Evolutionary conservation across 2,797 vertebrate species (phyloP).

Genomic region (Scomberomorus guttatus): DNA sequence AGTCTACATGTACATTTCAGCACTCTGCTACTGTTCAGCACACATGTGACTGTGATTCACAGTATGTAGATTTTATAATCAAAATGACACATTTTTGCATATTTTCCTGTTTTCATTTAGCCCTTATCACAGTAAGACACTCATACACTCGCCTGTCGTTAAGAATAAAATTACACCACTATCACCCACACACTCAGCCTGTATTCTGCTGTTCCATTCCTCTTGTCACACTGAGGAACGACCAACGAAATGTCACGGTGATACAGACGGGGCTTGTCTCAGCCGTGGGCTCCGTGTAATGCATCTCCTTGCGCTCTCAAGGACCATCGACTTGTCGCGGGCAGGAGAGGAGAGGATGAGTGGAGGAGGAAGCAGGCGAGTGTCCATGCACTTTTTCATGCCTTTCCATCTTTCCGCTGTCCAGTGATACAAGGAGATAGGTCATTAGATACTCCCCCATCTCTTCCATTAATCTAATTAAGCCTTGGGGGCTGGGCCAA

Average conservation of each 20-base stretch:
- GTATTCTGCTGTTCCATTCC: slow-evolving; percentile 18
- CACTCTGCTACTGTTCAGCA: neutral
- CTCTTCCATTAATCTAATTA: slow-evolving; percentile 66
- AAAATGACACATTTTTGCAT: slow-evolving; percentile 19
- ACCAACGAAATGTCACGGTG: slow-evolving; percentile 23
- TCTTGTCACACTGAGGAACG: slow-evolving; percentile 14
- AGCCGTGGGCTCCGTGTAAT: slow-evolving; percentile 39
- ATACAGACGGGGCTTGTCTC: slow-evolving; percentile 41
- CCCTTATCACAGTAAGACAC: slow-evolving; percentile 43
- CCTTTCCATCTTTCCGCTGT: slow-evolving; percentile 37
- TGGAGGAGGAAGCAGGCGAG: slow-evolving; percentile 13
- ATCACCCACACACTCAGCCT: slow-evolving; percentile 37
- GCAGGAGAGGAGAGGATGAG: slow-evolving; percentile 34
- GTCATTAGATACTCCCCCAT: slow-evolving; percentile 52
- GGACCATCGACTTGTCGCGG: slow-evolving; percentile 59
- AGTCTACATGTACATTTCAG: neutral
- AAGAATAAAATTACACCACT: slow-evolving; percentile 46
- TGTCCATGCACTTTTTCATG: slow-evolving; percentile 29
- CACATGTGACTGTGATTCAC: neutral
- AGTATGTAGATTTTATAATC: slow-evolving; percentile 9
- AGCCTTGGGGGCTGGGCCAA: slow-evolving; percentile 7
- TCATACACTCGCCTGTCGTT: slow-evolving; percentile 25
- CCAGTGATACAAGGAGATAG: slow-evolving; percentile 49
- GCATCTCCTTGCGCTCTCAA: slow-evolving; percentile 32
- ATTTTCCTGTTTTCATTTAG: slow-evolving; percentile 43